Percentiles rank a stretch among this genome's conserved stretches.
These are phyloP conservation scores for Bungarus multicinctus DNA, from an alignment of 2,113 vertebrate genomes.

Conservation along the genomic window DNA sequence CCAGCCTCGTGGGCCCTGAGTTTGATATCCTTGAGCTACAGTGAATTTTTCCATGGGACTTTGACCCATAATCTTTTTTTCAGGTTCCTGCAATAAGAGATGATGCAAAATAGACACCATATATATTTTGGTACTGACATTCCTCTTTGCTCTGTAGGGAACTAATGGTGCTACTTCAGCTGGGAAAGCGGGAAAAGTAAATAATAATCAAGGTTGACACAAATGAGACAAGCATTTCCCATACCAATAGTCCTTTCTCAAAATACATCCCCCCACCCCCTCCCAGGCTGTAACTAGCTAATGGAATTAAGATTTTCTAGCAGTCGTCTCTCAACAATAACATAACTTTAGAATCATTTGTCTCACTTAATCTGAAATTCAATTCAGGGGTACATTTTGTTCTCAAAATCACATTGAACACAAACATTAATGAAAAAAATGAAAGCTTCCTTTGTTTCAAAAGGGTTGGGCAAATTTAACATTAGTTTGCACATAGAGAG, in stretches of 20 bases:
- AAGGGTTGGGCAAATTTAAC: conserved; percentile 14
- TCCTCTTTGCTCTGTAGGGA: background rate
- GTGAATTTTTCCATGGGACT: background rate
- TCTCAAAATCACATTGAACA: conserved; percentile 2
- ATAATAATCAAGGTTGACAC: background rate
- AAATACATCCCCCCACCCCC: background rate
- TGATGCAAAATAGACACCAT: background rate
- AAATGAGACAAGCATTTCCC: background rate
- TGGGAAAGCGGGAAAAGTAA: background rate
- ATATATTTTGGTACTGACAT: background rate
- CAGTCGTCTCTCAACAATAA: background rate
- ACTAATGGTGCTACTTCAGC: background rate
- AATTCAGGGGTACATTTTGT: conserved; percentile 21
- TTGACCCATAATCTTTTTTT: background rate
- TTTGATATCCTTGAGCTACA: background rate
- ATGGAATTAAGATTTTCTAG: background rate
- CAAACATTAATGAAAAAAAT: background rate
- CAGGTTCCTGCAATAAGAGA: background rate
- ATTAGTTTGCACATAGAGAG: background rate
- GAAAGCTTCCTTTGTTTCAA: conserved; percentile 30
- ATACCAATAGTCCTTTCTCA: background rate
- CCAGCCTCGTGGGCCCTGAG: no score
- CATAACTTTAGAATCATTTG: background rate
- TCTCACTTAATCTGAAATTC: background rate
- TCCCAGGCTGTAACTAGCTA: background rate